Base-by-base conservation (phyloP, 2,797 vertebrate species). In the Melanotaenia trifasciata region DNA sequence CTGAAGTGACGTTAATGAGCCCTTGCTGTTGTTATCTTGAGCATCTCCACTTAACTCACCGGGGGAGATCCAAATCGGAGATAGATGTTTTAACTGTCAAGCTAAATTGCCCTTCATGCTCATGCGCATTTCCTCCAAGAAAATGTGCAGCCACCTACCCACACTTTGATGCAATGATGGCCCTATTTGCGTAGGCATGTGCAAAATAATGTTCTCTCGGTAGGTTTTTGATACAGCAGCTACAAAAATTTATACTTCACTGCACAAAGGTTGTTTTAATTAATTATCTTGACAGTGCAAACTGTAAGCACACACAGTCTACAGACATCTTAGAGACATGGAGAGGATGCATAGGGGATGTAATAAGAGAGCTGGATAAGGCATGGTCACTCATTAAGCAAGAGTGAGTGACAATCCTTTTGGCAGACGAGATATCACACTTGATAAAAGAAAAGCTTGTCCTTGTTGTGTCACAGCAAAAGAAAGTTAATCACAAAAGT, bases 1-100 rank as follows among this genome's bases (percentile, higher is more conserved):
- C 85, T 81, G 47, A 79, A 69, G 87, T 84, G 90, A 90, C 67
- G 30, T 84, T 93, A 93, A 92, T 90, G 86, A 88, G 80, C 80
- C 75, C 81, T 83, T 87, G 78, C 79, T 84, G 79, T 65, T 89
- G 85, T 90, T 90, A 89, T 91, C 84, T 89, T 82, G 47, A 90
- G 84, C 75, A 35, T 85, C 81, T 53, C 50, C 70, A 88, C 82
- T 92, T 90, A 87, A 74, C 87, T 69, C 89, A 84, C 70, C 83
- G 33, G 89, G 90, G 84, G 76, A 83, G 83, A 86, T 80, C 77
- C 78, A 87, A 89, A 89, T 90, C 80, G 80, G 69, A 87, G 72
- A 81, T 67, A 71, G 83, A 85, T 40, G 78, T 76, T 82, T 85
- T 71, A 85, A 84, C 84, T 82, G 84, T 89, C 51, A 40, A 58